These are phyloP conservation scores for Neoarius graeffei DNA, from an alignment of 2,113 vertebrate species.

Conservation along the genomic window DNA sequence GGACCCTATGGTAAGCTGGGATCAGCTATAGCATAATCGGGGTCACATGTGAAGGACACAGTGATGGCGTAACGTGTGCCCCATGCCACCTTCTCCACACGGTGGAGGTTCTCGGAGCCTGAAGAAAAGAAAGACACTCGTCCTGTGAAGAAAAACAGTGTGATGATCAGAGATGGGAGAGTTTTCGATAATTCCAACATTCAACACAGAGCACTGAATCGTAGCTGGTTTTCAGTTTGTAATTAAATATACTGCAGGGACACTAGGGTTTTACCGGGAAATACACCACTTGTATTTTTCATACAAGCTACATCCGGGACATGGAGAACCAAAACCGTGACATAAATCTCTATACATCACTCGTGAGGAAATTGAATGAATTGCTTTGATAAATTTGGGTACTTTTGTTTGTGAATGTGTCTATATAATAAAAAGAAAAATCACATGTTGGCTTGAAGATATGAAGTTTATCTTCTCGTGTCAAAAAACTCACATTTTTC, in stretches of 20 bases:
- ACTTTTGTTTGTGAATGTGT: no score
- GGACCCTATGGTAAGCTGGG: slow-evolving; percentile 70
- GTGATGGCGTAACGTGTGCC: slow-evolving; percentile 94
- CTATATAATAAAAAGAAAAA: no score
- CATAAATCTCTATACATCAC: no score
- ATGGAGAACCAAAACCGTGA: no score
- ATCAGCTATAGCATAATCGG: slow-evolving; percentile 80
- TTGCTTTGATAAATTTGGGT: no score
- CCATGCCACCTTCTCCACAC: slow-evolving; percentile 91
- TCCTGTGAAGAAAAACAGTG: slow-evolving; percentile 70
- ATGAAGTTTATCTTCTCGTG: no score
- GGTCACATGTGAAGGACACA: slow-evolving; percentile 94
- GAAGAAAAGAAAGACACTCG: slow-evolving; percentile 97
- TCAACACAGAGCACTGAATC: neutral
- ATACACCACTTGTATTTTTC: no score
- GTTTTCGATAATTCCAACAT: neutral
- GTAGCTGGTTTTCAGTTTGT: neutral
- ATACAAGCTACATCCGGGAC: no score
- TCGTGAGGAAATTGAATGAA: no score
- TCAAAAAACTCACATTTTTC: no score
- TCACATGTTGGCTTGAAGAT: no score
- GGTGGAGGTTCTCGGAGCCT: slow-evolving; percentile 93
- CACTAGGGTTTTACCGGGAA: no score
- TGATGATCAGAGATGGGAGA: neutral
- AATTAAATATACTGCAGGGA: neutral